Evolutionary conservation across 2,888 invertebrate genomes (phyloP).

Genomic region (Baronia brevicornis): DNA sequence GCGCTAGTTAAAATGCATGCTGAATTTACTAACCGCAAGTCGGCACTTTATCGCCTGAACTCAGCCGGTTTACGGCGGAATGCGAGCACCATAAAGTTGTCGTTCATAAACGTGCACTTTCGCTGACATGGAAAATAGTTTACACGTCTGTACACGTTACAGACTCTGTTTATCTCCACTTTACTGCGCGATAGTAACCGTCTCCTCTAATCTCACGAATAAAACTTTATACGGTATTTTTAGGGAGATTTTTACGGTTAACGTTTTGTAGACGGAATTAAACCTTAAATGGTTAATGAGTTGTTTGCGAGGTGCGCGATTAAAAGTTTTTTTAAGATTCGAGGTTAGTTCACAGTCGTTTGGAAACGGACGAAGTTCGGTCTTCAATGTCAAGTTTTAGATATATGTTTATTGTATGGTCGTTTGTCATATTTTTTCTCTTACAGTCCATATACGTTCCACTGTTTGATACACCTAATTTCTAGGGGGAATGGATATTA

Average conservation of each 20-base stretch:
- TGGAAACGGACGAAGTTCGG: constrained; percentile 8
- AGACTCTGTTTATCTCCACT: constrained; percentile 56
- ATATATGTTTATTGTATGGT: too few relatives aligned
- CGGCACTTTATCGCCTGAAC: constrained; percentile 57
- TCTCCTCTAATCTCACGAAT: constrained; percentile 63
- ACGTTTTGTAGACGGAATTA: constrained; percentile 63
- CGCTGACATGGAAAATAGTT: constrained; percentile 72
- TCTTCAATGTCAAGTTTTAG: too few relatives aligned
- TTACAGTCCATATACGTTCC: too few relatives aligned
- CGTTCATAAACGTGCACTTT: constrained; percentile 60
- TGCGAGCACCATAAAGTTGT: constrained; percentile 40
- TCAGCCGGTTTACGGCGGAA: constrained; percentile 41
- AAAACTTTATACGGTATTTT: constrained; percentile 67
- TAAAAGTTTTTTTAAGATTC: constrained; percentile 59
- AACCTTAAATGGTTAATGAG: constrained; percentile 51
- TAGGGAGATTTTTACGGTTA: constrained; percentile 57
- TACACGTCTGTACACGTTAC: constrained; percentile 53
- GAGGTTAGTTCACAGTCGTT: constrained; percentile 9
- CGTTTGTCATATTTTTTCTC: too few relatives aligned
- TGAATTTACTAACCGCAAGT: constrained; percentile 53
- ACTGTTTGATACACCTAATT: too few relatives aligned
- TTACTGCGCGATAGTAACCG: constrained; percentile 51
- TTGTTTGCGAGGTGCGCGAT: constrained; percentile 51
- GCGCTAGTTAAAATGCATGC: constrained; percentile 60
- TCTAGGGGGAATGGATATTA: too few relatives aligned